A percentile compares a stretch with the other conserved stretches of the same genome.
These are phyloP conservation scores for Myiothlypis coronata DNA, from an alignment of 2,797 vertebrate genomes.

Conservation along the genomic window DNA sequence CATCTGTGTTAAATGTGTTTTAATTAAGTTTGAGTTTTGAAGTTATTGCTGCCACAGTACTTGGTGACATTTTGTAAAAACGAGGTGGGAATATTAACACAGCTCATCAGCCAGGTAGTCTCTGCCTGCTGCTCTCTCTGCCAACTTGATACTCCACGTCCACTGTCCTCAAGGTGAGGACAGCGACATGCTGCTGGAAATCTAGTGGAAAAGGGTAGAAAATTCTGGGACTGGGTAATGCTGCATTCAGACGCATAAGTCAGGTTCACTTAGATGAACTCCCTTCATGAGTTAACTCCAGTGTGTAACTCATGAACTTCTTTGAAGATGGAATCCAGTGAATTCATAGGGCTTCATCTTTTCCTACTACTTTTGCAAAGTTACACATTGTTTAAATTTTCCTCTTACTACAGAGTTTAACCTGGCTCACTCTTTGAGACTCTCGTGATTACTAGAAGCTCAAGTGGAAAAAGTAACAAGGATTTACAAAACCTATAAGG, in stretches of 20 bases:
- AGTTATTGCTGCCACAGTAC: neutral
- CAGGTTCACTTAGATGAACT: neutral
- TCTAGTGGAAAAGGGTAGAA: neutral
- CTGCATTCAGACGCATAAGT: neutral
- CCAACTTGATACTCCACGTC: rapidly evolving
- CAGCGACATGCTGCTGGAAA: neutral
- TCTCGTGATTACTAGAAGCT: neutral
- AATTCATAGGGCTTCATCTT: neutral
- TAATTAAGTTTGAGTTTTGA: neutral
- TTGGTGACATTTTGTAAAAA: neutral
- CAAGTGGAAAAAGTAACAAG: neutral
- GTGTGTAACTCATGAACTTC: neutral
- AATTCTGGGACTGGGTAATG: neutral
- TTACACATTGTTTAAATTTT: neutral
- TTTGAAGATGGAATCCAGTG: neutral
- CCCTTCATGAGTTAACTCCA: neutral
- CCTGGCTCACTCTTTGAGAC: neutral
- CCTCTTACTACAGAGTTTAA: neutral
- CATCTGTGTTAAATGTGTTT: neutral
- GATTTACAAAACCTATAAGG: neutral
- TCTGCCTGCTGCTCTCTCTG: rapidly evolving
- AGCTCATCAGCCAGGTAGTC: neutral
- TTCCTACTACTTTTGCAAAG: neutral
- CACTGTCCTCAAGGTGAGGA: neutral
- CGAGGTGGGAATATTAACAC: neutral